phyloP scores from a whole-genome alignment of 2,797 vertebrate species.

The Meda fulgida region DNA sequence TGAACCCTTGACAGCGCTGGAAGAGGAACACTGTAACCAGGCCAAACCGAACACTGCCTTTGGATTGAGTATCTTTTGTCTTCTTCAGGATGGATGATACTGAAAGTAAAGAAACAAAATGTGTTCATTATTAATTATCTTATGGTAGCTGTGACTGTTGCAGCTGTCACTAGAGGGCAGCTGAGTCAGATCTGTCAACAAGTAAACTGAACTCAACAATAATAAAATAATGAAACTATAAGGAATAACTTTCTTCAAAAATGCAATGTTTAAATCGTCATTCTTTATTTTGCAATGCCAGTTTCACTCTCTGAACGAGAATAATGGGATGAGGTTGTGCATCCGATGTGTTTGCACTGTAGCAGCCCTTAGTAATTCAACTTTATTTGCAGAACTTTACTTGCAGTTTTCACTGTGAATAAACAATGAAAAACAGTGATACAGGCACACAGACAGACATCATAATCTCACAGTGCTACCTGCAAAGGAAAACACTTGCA shows the following conservation, averaged over 20 bases:
- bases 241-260: background rate
- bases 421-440: slow-evolving; percentile 14
- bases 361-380: background rate
- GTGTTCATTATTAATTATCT: background rate
- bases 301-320: background rate
- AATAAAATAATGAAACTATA: background rate
- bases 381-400: slow-evolving; percentile 9
- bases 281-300: background rate
- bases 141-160: background rate
- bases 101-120: slow-evolving; percentile 61
- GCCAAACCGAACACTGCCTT: slow-evolving; percentile 87
- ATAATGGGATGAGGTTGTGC: background rate
- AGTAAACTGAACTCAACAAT: background rate
- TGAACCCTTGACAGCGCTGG: slow-evolving; percentile 96
- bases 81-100: slow-evolving; percentile 93
- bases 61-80: slow-evolving; percentile 78
- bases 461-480: background rate
- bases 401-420: background rate
- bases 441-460: slow-evolving; percentile 6
- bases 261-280: background rate
- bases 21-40: slow-evolving; percentile 96
- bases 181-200: background rate
- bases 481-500: slow-evolving; percentile 8
- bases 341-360: background rate
- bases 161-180: slow-evolving; percentile 26